These are phyloP conservation scores for Octodon degus DNA, from an alignment of 2,113 vertebrate genomes.

Conservation along the genomic window DNA sequence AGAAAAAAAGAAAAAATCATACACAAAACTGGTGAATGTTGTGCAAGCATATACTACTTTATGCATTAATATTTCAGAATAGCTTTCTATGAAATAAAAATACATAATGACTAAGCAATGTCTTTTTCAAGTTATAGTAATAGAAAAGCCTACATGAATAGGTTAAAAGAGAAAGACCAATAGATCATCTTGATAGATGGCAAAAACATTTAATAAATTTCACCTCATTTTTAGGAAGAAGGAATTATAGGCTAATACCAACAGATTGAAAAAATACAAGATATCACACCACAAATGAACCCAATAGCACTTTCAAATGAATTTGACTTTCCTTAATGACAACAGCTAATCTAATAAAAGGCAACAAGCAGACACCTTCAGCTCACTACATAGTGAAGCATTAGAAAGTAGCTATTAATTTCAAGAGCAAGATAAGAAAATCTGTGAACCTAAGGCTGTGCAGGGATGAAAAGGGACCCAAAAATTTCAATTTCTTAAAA, in stretches of 20 bases:
- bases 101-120: background rate
- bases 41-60: background rate
- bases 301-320: slow-evolving; percentile 35
- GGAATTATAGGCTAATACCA: slow-evolving; percentile 35
- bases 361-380: background rate
- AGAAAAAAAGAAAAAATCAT: background rate
- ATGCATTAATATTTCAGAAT: background rate
- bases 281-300: slow-evolving; percentile 7
- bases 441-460: background rate
- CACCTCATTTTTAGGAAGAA: slow-evolving; percentile 15
- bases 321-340: slow-evolving; percentile 51
- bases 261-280: background rate
- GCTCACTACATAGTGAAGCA: background rate
- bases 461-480: background rate
- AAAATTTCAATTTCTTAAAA: background rate
- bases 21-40: background rate
- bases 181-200: slow-evolving; percentile 49
- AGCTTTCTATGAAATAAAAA: slow-evolving; percentile 11
- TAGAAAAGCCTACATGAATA: background rate
- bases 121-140: slow-evolving; percentile 14
- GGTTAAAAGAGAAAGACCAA: slow-evolving; percentile 32
- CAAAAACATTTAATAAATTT: slow-evolving; percentile 41
- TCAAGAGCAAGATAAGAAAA: slow-evolving; percentile 4
- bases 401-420: background rate
- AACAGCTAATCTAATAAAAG: slow-evolving; percentile 49